Conservation (phyloP, 1,140 invertebrate genomes). For the Drosophila sturtevanti region DNA sequence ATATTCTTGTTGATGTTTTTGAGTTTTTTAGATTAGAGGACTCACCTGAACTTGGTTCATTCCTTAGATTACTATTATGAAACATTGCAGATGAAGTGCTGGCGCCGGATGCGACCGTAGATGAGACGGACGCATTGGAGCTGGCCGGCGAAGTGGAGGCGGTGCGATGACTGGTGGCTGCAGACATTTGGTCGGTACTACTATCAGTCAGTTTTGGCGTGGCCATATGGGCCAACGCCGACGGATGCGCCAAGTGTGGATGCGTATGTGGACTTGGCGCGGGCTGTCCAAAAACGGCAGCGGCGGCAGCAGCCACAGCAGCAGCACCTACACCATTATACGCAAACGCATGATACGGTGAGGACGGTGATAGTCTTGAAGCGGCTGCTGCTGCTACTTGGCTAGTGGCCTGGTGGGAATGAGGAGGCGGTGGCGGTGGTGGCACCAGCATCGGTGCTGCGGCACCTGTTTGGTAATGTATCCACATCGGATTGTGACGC, state of each 20-base stretch:
- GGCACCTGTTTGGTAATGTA: conserved; percentile 84
- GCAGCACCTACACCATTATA: conserved; percentile 75
- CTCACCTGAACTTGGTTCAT: conserved; percentile 82
- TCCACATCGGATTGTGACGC: conserved; percentile 83
- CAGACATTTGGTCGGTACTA: conserved; percentile 72
- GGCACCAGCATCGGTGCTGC: conserved; percentile 44
- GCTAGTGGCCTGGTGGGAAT: conserved; percentile 28
- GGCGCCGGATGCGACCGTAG: conserved; percentile 47
- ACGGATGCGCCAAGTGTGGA: conserved; percentile 55
- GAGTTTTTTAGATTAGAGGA: neutral
- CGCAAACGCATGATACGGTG: conserved; percentile 69
- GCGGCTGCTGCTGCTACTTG: conserved; percentile 41
- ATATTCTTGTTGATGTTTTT: neutral
- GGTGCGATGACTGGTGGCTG: conserved; percentile 73
- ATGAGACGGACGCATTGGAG: conserved; percentile 54
- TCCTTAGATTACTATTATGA: conserved; percentile 78
- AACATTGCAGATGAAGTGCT: conserved; percentile 69
- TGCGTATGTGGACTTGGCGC: conserved; percentile 46
- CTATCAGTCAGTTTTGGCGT: conserved; percentile 79
- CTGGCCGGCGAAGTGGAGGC: conserved; percentile 67
- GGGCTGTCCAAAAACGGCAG: conserved; percentile 59
- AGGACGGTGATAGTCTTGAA: conserved; percentile 61
- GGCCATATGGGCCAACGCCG: conserved; percentile 60
- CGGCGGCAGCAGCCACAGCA: conserved; percentile 57
- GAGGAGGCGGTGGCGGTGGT: conserved; percentile 48